phyloP scores from a whole-genome alignment of 2,797 vertebrate genomes.

The Dendrocincla fuliginosa region DNA sequence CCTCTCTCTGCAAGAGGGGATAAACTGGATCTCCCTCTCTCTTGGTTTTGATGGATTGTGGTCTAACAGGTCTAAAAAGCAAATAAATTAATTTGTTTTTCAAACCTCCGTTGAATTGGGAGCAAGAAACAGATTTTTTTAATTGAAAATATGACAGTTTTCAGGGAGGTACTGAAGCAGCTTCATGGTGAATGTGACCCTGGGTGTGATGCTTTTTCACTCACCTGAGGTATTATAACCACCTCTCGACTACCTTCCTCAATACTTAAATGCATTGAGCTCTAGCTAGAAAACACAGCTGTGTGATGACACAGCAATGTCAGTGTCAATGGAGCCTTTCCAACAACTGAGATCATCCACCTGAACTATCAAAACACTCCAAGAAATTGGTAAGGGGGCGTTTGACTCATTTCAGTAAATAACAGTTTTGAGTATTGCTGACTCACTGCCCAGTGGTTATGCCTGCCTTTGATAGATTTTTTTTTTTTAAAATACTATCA shows the following conservation, averaged over 20 bases:
- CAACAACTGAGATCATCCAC: neutral
- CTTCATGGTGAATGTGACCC: neutral
- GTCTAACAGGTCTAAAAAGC: neutral
- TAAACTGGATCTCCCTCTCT: neutral
- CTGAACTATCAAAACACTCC: neutral
- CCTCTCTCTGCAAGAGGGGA: neutral
- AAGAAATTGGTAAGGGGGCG: neutral
- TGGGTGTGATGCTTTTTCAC: neutral
- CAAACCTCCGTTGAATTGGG: neutral
- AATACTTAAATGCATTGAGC: neutral
- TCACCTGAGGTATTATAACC: neutral
- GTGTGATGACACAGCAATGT: neutral
- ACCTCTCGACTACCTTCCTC: neutral
- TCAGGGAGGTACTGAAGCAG: neutral
- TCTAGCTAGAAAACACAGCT: neutral
- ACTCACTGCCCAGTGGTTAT: neutral
- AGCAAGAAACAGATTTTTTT: neutral
- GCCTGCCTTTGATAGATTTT: neutral
- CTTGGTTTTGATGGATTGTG: neutral
- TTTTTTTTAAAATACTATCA: neutral
- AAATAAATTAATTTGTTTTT: neutral
- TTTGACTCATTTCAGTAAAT: neutral
- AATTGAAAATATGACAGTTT: neutral
- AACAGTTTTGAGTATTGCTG: neutral
- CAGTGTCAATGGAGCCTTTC: neutral